Base-by-base conservation (phyloP, 2,888 invertebrate genomes). In the Augiades crinisus region DNA sequence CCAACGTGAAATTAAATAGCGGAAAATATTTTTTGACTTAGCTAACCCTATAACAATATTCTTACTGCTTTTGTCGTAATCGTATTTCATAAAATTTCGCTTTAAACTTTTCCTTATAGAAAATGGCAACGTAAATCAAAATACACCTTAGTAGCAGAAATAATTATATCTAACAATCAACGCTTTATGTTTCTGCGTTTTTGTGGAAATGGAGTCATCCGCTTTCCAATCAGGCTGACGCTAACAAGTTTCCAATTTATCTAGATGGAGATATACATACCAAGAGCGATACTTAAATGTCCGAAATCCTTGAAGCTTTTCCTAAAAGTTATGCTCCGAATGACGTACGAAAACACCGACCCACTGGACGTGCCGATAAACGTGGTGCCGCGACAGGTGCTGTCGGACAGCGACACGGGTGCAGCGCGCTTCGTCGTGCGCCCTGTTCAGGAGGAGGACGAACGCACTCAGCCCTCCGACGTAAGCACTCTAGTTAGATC, bases 361-460 rank as follows among this genome's bases (percentile, higher is more conserved):
- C 47, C 47, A 41, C 54, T 62, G 47, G 61, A 62, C 61, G 62
- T 63, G 70, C 58, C 63, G 45, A 31, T 49, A 41, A 60, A 63
- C 65, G 63, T 68, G 66, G 58, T 58, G 58, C 43, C 64, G 60
- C 68, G 71, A 65, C 84, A 88, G 88, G 88, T 88, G 81, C 83
- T 88, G 81, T 88, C 88, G 61, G 89, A 89, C 78, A 87, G 86
- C 68, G 89, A 89, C 71, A 86, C 88, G 45, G 87, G 84, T 59
- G 81, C 70, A 57, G 76, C 84, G 64, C 93, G 94, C 67, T 93
- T 94, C 79, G 90, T 92, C 70, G 93, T 94, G 60, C 91, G 93
- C 54, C 92, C 93, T 13, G 91, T 93, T 45, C 92, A 93, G 58
- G 93, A 94, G 81, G 93, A 93, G 67, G 92, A 92, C 63, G 93